Conservation (phyloP, 2,888 invertebrate genomes). For the Xiphydria camelus region DNA sequence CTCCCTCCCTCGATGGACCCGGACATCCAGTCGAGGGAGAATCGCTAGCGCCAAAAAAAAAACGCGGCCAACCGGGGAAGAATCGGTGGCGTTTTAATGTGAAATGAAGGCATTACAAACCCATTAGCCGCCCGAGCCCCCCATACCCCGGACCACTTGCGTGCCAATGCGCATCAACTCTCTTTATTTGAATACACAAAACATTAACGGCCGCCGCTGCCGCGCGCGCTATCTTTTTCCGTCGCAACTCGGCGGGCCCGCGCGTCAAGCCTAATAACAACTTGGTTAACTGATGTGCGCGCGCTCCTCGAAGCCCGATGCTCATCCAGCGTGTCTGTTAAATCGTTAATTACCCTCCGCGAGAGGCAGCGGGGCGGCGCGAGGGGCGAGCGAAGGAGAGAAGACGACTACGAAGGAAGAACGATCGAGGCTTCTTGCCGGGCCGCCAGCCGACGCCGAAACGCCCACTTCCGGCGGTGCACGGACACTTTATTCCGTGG, state of each 20-base stretch:
- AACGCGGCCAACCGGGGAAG: no score
- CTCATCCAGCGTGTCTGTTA: slow-evolving; percentile 48
- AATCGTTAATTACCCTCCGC: slow-evolving; percentile 48
- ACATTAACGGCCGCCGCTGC: slow-evolving; percentile 43
- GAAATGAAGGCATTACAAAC: slow-evolving; percentile 55
- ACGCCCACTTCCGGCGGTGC: slow-evolving; percentile 53
- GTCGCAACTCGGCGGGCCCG: slow-evolving; percentile 7
- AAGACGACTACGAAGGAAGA: slow-evolving; percentile 20
- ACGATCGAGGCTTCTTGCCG: slow-evolving; percentile 29
- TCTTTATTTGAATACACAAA: slow-evolving; percentile 54
- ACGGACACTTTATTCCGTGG: slow-evolving; percentile 25
- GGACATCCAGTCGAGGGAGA: no score
- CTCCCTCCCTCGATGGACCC: no score
- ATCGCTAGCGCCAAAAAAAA: no score
- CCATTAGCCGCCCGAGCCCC: slow-evolving; percentile 42
- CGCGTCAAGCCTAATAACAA: slow-evolving; percentile 43
- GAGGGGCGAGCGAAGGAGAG: slow-evolving; percentile 9
- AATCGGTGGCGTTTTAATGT: slow-evolving; percentile 41
- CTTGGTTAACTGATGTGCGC: slow-evolving; percentile 42
- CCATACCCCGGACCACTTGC: slow-evolving; percentile 28
- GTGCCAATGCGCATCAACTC: slow-evolving; percentile 44
- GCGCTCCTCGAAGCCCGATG: slow-evolving; percentile 27
- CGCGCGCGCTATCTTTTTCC: not conserved
- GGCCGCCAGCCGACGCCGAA: slow-evolving; percentile 34
- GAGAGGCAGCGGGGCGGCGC: slow-evolving; percentile 8